These are phyloP conservation scores for Trematomus loennbergii DNA, from an alignment of 2,113 vertebrate genomes.

Conservation along the genomic window DNA sequence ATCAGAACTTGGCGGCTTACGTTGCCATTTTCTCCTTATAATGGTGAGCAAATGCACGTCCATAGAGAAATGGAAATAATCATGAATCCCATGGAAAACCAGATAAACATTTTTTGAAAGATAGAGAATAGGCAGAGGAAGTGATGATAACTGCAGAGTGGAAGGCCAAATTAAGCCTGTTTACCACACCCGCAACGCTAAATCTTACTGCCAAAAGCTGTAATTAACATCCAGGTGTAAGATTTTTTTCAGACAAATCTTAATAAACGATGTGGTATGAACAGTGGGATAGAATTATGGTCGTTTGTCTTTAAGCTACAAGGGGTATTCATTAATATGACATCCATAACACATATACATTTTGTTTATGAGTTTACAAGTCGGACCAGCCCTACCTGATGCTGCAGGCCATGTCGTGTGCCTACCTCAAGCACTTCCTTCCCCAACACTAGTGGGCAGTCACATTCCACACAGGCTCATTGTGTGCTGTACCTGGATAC, in stretches of 20 bases:
- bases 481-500: conserved; percentile 34
- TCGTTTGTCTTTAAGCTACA: neutral
- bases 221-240: conserved; percentile 27
- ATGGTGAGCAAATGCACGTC: conserved; percentile 72
- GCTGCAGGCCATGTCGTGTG: conserved; percentile 36
- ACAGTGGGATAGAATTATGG: neutral
- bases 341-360: no score
- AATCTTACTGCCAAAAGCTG: conserved; percentile 20
- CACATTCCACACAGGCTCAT: conserved; percentile 61
- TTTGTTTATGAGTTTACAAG: neutral
- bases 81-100: conserved; percentile 64
- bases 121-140: conserved; percentile 27
- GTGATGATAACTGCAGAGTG: conserved; percentile 38
- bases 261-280: neutral
- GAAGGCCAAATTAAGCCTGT: conserved; percentile 40
- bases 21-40: conserved; percentile 73
- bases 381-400: conserved; percentile 6
- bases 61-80: conserved; percentile 66
- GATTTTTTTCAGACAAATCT: conserved; percentile 1
- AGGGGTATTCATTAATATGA: no score
- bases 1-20: conserved; percentile 74
- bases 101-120: conserved; percentile 41
- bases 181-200: conserved; percentile 5
- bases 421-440: conserved; percentile 29
- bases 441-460: conserved; percentile 78